Evolutionary conservation across 1,140 invertebrate species (phyloP).

Genomic region (Leptopilina clavipes): DNA sequence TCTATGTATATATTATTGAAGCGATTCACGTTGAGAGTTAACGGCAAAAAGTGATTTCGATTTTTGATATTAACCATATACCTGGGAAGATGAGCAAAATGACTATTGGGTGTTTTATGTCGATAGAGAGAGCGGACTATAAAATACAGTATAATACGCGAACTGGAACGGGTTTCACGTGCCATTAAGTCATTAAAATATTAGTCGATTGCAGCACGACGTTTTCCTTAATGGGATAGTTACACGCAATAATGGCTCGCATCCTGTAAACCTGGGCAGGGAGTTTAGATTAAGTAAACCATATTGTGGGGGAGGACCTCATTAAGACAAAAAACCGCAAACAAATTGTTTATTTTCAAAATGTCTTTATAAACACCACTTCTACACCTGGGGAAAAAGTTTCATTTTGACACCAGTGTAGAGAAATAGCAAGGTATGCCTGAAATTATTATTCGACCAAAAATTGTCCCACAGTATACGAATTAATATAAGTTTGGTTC

Average conservation of each 20-base stretch:
- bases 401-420: too few relatives aligned
- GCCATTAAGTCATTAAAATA: constrained; percentile 52
- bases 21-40: too few relatives aligned
- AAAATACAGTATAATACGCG: background rate
- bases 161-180: constrained; percentile 48
- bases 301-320: background rate
- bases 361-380: too few relatives aligned
- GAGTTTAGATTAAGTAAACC: background rate
- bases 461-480: too few relatives aligned
- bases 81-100: constrained; percentile 18
- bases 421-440: too few relatives aligned
- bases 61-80: constrained; percentile 48
- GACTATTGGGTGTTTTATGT: background rate
- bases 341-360: background rate
- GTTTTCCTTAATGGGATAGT: constrained; percentile 53
- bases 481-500: too few relatives aligned
- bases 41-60: constrained; percentile 42
- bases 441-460: too few relatives aligned
- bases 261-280: constrained; percentile 39
- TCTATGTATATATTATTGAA: too few relatives aligned
- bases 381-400: too few relatives aligned
- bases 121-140: background rate
- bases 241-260: constrained; percentile 52
- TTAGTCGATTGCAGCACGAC: constrained; percentile 45
- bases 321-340: background rate